phyloP scores from a whole-genome alignment of 37 sponge, comb jelly and placozoan genomes.

The Axinella damicornis region DNA sequence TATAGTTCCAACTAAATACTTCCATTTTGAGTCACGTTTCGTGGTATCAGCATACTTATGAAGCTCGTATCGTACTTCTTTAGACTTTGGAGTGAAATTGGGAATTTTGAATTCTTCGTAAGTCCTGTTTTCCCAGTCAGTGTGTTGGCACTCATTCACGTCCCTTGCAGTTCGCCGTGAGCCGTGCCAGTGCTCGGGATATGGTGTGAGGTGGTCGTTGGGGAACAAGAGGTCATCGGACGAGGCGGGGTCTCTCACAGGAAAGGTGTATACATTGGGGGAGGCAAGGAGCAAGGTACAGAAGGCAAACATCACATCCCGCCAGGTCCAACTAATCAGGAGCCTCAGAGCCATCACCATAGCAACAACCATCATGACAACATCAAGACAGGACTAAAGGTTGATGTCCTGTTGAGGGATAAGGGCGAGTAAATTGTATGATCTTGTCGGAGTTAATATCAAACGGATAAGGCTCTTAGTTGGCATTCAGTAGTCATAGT shows the following conservation, averaged over 20 bases:
- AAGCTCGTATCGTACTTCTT: not conserved
- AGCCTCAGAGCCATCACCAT: not conserved
- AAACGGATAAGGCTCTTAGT: too few species aligned
- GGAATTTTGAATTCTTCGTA: conserved; percentile 24
- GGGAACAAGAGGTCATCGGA: conserved; percentile 10
- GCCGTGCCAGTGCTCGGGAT: conserved; percentile 33
- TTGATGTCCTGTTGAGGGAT: too few species aligned
- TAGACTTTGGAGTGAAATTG: not conserved
- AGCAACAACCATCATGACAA: too few species aligned
- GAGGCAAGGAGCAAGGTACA: not conserved
- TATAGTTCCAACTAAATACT: conserved; percentile 72
- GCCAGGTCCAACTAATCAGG: not conserved
- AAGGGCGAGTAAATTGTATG: too few species aligned
- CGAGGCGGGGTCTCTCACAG: not conserved
- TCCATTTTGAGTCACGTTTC: not conserved
- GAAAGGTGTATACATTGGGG: not conserved
- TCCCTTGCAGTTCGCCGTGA: conserved; percentile 36
- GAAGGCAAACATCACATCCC: not conserved
- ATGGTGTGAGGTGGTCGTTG: conserved; percentile 65
- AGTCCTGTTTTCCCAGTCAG: conserved; percentile 37
- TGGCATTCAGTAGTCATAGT: too few species aligned
- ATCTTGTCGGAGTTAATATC: too few species aligned
- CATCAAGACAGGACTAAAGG: too few species aligned
- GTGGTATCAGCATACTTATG: not conserved
- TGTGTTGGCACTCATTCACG: conserved; percentile 38